These are phyloP conservation scores for Drosophila flavopinicola DNA, from an alignment of 2,888 invertebrate genomes.

Conservation along the genomic window DNA sequence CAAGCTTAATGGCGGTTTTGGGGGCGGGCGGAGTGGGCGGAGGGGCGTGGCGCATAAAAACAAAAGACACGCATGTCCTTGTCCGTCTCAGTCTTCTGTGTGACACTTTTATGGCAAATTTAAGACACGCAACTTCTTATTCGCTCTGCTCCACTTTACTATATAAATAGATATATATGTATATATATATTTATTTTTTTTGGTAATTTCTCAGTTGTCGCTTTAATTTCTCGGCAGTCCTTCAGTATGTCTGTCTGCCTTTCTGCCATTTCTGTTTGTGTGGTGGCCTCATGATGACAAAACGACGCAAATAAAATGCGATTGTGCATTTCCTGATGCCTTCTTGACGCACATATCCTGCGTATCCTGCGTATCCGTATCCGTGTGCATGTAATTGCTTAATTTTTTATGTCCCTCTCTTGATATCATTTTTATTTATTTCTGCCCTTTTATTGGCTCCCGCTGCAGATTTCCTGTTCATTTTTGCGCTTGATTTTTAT, in stretches of 20 bases:
- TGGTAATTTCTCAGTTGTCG: slow-evolving; percentile 63
- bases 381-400: slow-evolving; percentile 71
- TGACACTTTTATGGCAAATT: slow-evolving; percentile 80
- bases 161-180: slow-evolving; percentile 2
- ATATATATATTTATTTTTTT: slow-evolving; percentile 14
- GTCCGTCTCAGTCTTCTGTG: slow-evolving; percentile 44
- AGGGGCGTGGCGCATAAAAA: slow-evolving; percentile 73
- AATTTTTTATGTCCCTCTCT: slow-evolving; percentile 55
- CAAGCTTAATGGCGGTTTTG: slow-evolving; percentile 62
- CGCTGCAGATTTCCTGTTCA: slow-evolving; percentile 58
- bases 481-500: slow-evolving; percentile 74
- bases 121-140: slow-evolving; percentile 79
- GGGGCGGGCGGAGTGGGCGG: slow-evolving; percentile 13
- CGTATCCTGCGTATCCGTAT: slow-evolving; percentile 23
- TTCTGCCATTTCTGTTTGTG: background rate
- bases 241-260: slow-evolving; percentile 20
- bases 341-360: slow-evolving; percentile 23
- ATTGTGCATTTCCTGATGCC: slow-evolving; percentile 66
- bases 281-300: slow-evolving; percentile 52
- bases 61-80: slow-evolving; percentile 79
- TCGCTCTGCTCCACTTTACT: slow-evolving; percentile 1
- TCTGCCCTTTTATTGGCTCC: slow-evolving; percentile 50
- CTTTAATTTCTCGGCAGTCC: slow-evolving; percentile 64
- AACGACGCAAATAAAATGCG: slow-evolving; percentile 68
- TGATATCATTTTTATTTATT: slow-evolving; percentile 51